Base-by-base conservation (phyloP, 2,797 vertebrate genomes). In the Garrulus glandarius region DNA sequence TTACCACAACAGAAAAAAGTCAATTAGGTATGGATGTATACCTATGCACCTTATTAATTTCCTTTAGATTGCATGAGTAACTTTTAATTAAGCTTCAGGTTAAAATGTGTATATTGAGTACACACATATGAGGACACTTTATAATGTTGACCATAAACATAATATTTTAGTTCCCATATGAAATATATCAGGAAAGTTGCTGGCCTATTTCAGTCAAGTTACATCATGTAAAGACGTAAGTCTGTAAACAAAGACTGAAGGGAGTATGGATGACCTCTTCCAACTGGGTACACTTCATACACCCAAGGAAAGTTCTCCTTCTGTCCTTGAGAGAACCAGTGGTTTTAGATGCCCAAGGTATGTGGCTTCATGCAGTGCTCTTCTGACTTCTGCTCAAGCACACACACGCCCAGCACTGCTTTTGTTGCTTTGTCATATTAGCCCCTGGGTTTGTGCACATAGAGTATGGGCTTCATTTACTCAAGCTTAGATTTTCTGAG, bases 311-410 rank as follows among this genome's bases (percentile, higher is more conserved):
- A 76, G 27, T 36, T 83, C 20, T 91, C 36, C 15, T 39, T 6
- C 8, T 65, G 26, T 52, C 69, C 56, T 80, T 43, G 14, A 47
- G n/a, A 36, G 20, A 67, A 76, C 5, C 3, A 9, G 7, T 32
- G 39, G 41, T 44, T 79, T 61, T 15, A 36, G 50, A 26, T 27
- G 36, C 22, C 49, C 74, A n/a, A 68, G 71, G 10, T 9, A 41
- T 0, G 1, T 0, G 3, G n/a, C 43, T 63, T 27, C 4, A 4
- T 56, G 22, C 26, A 69, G 10, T 27, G 53, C 20, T 34, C 26
- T 56, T 44, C 52, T 41, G 34, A 60, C n/a, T 69, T 50, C 39
- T 83, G 53, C 67, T 59, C n/a, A 55, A 63, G 63, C 14, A 52
- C 19, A 29, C 24, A 59, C 2, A 3, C n/a, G 34, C 8, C 29